phyloP scores from a whole-genome alignment of 2,888 invertebrate species.

The Laspeyria flexula region DNA sequence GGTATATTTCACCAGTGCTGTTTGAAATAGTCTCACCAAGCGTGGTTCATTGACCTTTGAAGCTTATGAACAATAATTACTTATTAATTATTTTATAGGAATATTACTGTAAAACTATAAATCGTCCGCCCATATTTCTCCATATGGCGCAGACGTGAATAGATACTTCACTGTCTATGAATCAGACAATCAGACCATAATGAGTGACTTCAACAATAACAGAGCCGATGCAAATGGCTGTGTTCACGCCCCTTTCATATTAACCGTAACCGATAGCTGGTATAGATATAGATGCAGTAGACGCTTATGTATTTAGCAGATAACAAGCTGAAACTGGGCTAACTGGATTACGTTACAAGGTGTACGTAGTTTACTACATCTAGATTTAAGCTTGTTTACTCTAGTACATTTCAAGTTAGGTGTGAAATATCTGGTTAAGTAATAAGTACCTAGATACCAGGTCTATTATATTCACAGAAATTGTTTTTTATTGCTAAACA shows the following conservation, averaged over 20 bases:
- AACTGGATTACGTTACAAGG: conserved; percentile 75
- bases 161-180: conserved; percentile 26
- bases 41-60: no score
- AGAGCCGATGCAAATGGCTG: conserved; percentile 28
- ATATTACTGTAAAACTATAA: not conserved
- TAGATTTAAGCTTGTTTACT: conserved; percentile 43
- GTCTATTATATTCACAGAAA: not conserved
- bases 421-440: not conserved
- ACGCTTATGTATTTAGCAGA: conserved; percentile 51
- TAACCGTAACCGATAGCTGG: no score
- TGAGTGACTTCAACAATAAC: conserved; percentile 14
- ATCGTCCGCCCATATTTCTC: not conserved
- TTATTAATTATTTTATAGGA: no score
- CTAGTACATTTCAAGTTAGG: not conserved
- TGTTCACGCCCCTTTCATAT: conserved; percentile 28
- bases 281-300: not conserved
- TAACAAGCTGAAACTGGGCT: conserved; percentile 70
- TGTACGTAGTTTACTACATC: conserved; percentile 23
- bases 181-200: conserved; percentile 26
- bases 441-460: not conserved
- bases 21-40: no score
- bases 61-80: no score
- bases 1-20: no score
- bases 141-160: no score
- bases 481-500: no score